Base-by-base conservation (phyloP, 2,888 invertebrate genomes). In the Drosophila anceps region DNA sequence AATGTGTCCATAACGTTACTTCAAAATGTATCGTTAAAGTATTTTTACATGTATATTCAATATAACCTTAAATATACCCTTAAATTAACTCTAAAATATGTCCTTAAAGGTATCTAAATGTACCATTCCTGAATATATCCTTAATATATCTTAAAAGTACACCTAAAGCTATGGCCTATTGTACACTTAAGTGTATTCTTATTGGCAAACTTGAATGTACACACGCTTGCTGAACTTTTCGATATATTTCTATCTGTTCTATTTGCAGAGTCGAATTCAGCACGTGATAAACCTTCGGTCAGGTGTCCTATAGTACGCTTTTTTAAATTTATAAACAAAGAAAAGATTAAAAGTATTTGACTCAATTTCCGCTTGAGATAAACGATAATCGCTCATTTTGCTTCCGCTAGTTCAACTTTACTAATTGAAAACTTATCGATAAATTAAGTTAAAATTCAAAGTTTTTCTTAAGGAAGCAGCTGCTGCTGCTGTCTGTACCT, bases 391-490 rank as follows among this genome's bases (percentile, higher is more conserved):
- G 27, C n/a, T 6, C 29, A 29, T 10, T 18, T 1, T 12, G 12
- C 7, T 50, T 31, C 48, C 48, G 12, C 6, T 12, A 12, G 7
- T 31, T 50, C 31, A 29, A 48, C 18, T 15, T 9, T 35, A 24
- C 51, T 15, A 35, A 15, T 4, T 46, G 53, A 18, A 20, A 24
- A 35, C 37, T 43, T 29, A 41, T 9, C 20, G 7, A 50, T 41
- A 9, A 37, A 29, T 37, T 29, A 29, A 48, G 1, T 15, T 35
- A 9, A 58, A 24, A 13, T 1, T 3, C 6, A 1, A 20, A 2
- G 18, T 12, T n/a, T 53, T 44, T 29, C 7, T 43, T 48, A n/a
- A 35, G 69, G 61, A 35, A 69, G 51, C 41, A 29, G 48, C 39
- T 0, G 48, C 44, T 15, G 9, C 31, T 4, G 12, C 13, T 48